Conservation (phyloP, 2,888 invertebrate species). For the Drosophila maculinotata region DNA sequence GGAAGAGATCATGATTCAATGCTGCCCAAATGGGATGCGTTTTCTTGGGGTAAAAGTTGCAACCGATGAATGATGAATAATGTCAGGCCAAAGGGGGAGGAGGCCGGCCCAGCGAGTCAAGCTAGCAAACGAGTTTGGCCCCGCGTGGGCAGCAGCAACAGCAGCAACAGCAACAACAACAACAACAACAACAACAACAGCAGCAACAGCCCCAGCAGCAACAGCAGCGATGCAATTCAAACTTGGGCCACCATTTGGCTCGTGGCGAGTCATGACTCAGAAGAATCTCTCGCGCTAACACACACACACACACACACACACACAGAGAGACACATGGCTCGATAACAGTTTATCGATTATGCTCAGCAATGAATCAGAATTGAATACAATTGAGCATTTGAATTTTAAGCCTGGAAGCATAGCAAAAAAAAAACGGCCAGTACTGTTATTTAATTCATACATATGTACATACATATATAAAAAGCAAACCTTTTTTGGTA, state of each 20-base stretch:
- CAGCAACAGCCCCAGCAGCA: slow-evolving; percentile 14
- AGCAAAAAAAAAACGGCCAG: too few species aligned
- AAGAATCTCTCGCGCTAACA: slow-evolving; percentile 25
- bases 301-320: slow-evolving; percentile 14
- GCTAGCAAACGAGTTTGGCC: slow-evolving; percentile 50
- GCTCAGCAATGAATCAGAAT: background rate
- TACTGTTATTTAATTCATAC: too few species aligned
- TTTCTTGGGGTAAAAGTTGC: slow-evolving; percentile 57
- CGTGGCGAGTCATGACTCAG: slow-evolving; percentile 73
- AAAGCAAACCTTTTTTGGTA: too few species aligned
- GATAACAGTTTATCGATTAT: slow-evolving; percentile 40
- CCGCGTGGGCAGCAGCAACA: slow-evolving; percentile 46
- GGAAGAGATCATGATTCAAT: slow-evolving; percentile 6
- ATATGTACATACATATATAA: too few species aligned
- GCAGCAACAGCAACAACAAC: too few species aligned
- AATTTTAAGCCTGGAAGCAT: too few species aligned
- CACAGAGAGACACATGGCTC: slow-evolving; percentile 12
- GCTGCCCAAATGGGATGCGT: slow-evolving; percentile 48
- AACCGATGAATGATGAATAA: slow-evolving; percentile 48
- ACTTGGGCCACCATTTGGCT: slow-evolving; percentile 56
- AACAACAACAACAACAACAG: too few species aligned
- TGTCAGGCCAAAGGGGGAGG: slow-evolving; percentile 2
- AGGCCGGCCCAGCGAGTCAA: slow-evolving; percentile 17
- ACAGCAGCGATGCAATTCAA: slow-evolving; percentile 22
- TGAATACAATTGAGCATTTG: background rate